These are phyloP conservation scores for Entomyzon cyanotis DNA, from an alignment of 2,113 vertebrate genomes.

Conservation along the genomic window DNA sequence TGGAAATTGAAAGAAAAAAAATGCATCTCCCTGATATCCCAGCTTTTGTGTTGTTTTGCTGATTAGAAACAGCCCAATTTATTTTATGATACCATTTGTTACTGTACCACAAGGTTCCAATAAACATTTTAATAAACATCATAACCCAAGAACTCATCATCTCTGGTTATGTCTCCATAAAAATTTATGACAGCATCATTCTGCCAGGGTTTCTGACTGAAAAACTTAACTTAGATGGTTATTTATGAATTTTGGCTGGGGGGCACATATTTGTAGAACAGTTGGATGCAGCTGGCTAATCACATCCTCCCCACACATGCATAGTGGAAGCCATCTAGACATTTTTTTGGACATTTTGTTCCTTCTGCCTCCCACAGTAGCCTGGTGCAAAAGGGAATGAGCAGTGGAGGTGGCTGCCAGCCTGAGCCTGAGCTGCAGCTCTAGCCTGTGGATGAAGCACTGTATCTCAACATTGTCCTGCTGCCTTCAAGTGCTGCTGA, in stretches of 20 bases:
- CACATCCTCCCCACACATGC: neutral
- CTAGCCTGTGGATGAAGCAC: neutral
- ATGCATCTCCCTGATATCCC: neutral
- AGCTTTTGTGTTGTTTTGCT: slow-evolving; percentile 61
- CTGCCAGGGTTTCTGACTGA: slow-evolving; percentile 28
- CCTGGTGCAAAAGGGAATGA: neutral
- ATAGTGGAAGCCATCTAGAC: neutral
- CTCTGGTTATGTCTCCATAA: slow-evolving; percentile 53
- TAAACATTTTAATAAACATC: slow-evolving; percentile 75
- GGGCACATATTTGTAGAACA: slow-evolving; percentile 23
- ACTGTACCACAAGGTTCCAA: slow-evolving; percentile 62
- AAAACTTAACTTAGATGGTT: slow-evolving; percentile 50
- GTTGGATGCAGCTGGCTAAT: slow-evolving; percentile 32
- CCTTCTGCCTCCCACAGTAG: neutral
- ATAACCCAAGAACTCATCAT: slow-evolving; percentile 64
- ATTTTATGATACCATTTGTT: slow-evolving; percentile 74
- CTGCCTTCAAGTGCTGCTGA: neutral
- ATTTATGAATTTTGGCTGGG: slow-evolving; percentile 16
- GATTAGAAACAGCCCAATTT: slow-evolving; percentile 69
- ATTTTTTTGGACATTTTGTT: neutral
- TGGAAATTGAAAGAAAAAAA: slow-evolving; percentile 38
- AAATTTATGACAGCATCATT: slow-evolving; percentile 50
- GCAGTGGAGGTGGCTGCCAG: neutral
- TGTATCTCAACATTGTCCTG: neutral
- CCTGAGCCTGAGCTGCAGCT: neutral